These are phyloP conservation scores for Diploscapter pachys DNA, from an alignment of 1,140 invertebrate genomes.

Conservation along the genomic window DNA sequence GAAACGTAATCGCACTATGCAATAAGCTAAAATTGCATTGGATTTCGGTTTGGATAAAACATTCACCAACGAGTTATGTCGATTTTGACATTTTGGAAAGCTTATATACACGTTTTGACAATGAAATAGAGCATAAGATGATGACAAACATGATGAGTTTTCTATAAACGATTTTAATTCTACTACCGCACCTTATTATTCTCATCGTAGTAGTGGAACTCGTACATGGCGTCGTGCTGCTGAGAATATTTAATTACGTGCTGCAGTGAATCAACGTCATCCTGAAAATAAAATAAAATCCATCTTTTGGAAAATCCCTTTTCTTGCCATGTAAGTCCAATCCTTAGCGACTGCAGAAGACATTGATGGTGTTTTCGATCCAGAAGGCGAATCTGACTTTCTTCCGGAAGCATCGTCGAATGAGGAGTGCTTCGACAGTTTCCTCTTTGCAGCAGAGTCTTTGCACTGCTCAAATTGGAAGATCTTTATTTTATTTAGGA, in stretches of 20 bases:
- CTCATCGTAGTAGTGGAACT: slow-evolving; percentile 49
- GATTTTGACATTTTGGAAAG: slow-evolving; percentile 31
- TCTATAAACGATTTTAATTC: slow-evolving; percentile 3
- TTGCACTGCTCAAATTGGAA: too few species aligned
- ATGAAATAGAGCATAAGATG: slow-evolving; percentile 13
- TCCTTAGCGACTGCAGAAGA: neutral
- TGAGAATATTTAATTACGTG: slow-evolving; percentile 44
- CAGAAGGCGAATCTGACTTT: neutral
- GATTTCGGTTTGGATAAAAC: too few species aligned
- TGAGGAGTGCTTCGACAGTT: too few species aligned
- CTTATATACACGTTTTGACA: neutral
- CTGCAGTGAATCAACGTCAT: slow-evolving; percentile 44
- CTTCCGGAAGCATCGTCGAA: neutral
- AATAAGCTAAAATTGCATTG: too few species aligned
- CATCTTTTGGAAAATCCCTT: slow-evolving; percentile 4
- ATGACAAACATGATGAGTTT: neutral
- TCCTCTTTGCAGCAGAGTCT: too few species aligned
- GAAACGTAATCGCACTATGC: too few species aligned
- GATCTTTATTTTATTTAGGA: too few species aligned
- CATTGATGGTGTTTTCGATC: neutral
- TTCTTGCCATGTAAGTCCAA: slow-evolving; percentile 7
- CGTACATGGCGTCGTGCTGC: slow-evolving; percentile 47
- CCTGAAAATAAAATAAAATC: neutral
- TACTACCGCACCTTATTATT: slow-evolving; percentile 31
- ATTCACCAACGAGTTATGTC: neutral